Conservation (phyloP, 2,888 invertebrate genomes). For the Matsumyia berberina region DNA sequence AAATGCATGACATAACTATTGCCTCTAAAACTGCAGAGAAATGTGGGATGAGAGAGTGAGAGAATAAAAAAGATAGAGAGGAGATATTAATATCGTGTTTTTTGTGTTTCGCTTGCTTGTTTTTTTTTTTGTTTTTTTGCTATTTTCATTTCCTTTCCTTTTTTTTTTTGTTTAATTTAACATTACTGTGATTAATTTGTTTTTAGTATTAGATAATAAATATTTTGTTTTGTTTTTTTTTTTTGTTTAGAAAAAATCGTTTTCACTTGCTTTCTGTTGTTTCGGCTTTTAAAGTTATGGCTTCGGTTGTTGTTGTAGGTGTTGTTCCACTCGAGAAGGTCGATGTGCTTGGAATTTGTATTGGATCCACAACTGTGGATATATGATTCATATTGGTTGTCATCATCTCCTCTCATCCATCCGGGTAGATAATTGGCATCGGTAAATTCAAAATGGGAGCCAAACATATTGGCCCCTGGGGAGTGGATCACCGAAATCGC, state of each 20-base stretch:
- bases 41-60: slow-evolving; percentile 56
- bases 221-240: slow-evolving; percentile 30
- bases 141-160: slow-evolving; percentile 44
- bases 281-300: slow-evolving; percentile 29
- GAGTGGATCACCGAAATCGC: slow-evolving; percentile 93
- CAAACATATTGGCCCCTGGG: slow-evolving; percentile 83
- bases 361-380: slow-evolving; percentile 21
- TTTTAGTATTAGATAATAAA: slow-evolving; percentile 36
- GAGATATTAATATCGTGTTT: slow-evolving; percentile 56
- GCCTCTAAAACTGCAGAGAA: slow-evolving; percentile 50
- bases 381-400: slow-evolving; percentile 32
- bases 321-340: slow-evolving; percentile 31
- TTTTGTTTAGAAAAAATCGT: slow-evolving; percentile 60
- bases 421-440: slow-evolving; percentile 83
- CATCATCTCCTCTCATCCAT: slow-evolving; percentile 72
- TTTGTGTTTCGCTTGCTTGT: slow-evolving; percentile 62
- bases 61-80: slow-evolving; percentile 50
- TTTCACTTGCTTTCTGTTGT: slow-evolving; percentile 77
- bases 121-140: slow-evolving; percentile 32
- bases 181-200: slow-evolving; percentile 62
- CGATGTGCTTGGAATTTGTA: slow-evolving; percentile 22
- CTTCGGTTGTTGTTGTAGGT: slow-evolving; percentile 35
- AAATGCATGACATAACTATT: slow-evolving; percentile 48
- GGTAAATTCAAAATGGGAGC: slow-evolving; percentile 82
- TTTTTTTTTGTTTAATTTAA: slow-evolving; percentile 55